Conservation (phyloP, 2,797 vertebrate genomes). For the Heliangelus exortis region DNA sequence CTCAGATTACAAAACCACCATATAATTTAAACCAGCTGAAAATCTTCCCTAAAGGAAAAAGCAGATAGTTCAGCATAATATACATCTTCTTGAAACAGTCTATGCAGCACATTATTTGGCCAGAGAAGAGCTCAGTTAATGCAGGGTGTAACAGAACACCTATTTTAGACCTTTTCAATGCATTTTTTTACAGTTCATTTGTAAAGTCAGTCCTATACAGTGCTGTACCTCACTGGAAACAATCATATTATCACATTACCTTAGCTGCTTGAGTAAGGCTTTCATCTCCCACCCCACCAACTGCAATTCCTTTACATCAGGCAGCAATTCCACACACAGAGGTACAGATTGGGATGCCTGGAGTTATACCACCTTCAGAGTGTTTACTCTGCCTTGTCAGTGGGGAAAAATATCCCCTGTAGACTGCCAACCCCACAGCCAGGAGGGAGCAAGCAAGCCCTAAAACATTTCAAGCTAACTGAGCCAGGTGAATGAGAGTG, state of each 20-base stretch:
- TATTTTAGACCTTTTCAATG: not conserved
- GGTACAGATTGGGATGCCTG: not conserved
- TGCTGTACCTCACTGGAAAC: not conserved
- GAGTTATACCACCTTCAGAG: not conserved
- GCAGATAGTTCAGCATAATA: not conserved
- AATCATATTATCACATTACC: not conserved
- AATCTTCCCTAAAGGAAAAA: constrained; percentile 2
- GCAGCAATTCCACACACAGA: not conserved
- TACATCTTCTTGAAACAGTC: not conserved
- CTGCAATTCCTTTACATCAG: not conserved
- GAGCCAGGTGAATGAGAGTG: not conserved
- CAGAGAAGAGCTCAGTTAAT: not conserved
- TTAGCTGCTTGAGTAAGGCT: not conserved
- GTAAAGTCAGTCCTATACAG: not conserved
- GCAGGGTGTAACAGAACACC: not conserved
- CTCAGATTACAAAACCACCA: constrained; percentile 49
- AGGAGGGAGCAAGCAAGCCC: not conserved
- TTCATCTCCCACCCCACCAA: not conserved
- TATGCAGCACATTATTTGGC: not conserved
- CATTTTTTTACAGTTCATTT: not conserved
- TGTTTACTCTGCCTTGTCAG: not conserved
- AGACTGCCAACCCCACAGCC: not conserved
- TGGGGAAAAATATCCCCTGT: not conserved
- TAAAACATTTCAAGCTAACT: not conserved
- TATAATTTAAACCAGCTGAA: constrained; percentile 48